Evolutionary conservation across 2,888 invertebrate genomes (phyloP).

Genomic region (Drosophila recens): DNA sequence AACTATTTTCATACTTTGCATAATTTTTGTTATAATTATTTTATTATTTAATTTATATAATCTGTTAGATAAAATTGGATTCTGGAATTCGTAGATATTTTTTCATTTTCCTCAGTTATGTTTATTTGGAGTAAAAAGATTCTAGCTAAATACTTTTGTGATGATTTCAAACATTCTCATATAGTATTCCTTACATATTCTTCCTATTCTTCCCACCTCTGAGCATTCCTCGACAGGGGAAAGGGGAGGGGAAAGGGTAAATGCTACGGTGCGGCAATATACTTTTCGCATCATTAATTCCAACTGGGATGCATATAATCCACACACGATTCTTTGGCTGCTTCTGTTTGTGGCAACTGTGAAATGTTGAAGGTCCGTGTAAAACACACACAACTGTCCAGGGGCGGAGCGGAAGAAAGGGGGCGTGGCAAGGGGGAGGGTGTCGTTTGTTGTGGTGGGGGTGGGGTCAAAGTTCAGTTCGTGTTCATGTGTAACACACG

Average conservation of each 20-base stretch:
- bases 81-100: too few relatives aligned
- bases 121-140: too few relatives aligned
- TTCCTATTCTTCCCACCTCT: neutral
- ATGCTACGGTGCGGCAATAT: conserved; percentile 10
- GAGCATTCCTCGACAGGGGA: neutral
- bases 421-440: neutral
- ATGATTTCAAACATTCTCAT: too few relatives aligned
- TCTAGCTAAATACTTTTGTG: too few relatives aligned
- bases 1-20: too few relatives aligned
- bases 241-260: neutral
- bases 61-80: too few relatives aligned
- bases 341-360: conserved; percentile 20
- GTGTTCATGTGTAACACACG: conserved; percentile 50
- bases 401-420: neutral
- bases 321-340: conserved; percentile 39
- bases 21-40: too few relatives aligned
- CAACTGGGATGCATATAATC: conserved; percentile 51
- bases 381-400: conserved; percentile 11
- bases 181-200: neutral
- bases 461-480: conserved; percentile 23
- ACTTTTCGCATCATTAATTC: conserved; percentile 70
- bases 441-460: conserved; percentile 1
- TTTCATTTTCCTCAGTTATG: too few relatives aligned
- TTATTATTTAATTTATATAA: too few relatives aligned
- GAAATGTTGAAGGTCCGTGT: conserved; percentile 22